Evolutionary conservation across 2,888 invertebrate genomes (phyloP), one percentile per base, ranked within the genome.

Genomic region (Halocaridina rubra): DNA sequence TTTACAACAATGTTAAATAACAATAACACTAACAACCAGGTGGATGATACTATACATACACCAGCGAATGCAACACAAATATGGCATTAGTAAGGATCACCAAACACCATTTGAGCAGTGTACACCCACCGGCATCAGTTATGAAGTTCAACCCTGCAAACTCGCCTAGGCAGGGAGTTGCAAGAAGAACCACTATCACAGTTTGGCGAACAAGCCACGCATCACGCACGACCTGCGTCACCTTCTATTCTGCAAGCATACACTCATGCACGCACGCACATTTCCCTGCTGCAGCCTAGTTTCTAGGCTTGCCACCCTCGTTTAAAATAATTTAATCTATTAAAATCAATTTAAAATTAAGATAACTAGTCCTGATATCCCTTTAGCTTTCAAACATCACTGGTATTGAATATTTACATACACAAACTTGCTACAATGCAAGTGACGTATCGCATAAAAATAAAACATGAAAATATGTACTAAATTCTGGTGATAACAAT

Each of bases 11-110:
- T 72, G 72, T 53, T 76, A 76, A 61, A 84, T 84, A 84, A 84
- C 84, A 84, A 84, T 80, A 84, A 84, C 79, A 84, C 79, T 79
- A 84, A 84, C 84, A 84, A 84, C 80, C 72, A 80, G 81, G 79
- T 84, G 80, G 71, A 72, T 84, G 78, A 84, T 84, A 78, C 82
- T 84, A 84, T 84, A n/a, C n/a, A 77, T 84, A 84, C 82, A 84
- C 80, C 72, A 74, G 82, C 80, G 84, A 84, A 72, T 71, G 80
- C 84, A 84, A 80, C 84, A 79, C 81, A 67, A 29, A 79, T 79
- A 75, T 75, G 81, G 74, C 64, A 67, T 67, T 71, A 67, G 57
- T n/a, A n/a, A 10, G 53, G n/a, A n/a, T n/a, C n/a, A n/a, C n/a
- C n/a, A n/a, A n/a, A 72, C 76, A 46, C 84, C 84, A 79, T 79